Evolutionary conservation across 2,113 vertebrate genomes (phyloP).

Genomic region (Chionomys nivalis): DNA sequence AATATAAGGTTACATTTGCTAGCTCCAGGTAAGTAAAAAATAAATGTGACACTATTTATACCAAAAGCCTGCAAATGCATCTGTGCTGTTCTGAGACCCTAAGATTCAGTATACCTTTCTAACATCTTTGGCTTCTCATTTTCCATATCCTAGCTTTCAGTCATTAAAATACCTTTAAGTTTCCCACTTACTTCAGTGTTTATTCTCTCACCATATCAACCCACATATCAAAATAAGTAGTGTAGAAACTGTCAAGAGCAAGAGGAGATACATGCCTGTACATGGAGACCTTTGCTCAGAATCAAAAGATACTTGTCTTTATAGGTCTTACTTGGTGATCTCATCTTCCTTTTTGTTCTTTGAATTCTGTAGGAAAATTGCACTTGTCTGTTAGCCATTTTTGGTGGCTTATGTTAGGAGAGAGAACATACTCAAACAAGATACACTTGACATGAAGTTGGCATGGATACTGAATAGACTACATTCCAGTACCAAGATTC

Average conservation of each 20-base stretch:
- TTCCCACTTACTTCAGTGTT: neutral
- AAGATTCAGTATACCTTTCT: neutral
- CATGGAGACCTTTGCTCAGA: neutral
- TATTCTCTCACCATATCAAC: neutral
- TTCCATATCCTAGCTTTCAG: neutral
- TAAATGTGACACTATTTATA: neutral
- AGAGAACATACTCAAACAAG: conserved; percentile 60
- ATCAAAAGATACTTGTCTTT: conserved; percentile 43
- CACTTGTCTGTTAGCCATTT: conserved; percentile 68
- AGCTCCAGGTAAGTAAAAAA: neutral
- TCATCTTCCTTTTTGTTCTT: conserved; percentile 39
- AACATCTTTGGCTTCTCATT: neutral
- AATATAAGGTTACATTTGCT: neutral
- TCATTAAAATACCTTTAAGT: neutral
- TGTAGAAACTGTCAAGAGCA: neutral
- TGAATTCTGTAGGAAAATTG: conserved; percentile 55
- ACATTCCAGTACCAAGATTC: conserved; percentile 61
- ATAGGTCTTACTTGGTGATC: conserved; percentile 30
- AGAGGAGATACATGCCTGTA: neutral
- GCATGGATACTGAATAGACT: conserved; percentile 43
- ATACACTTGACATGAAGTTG: conserved; percentile 70
- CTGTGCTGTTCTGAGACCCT: neutral
- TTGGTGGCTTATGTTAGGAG: conserved; percentile 50
- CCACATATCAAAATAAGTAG: conserved; percentile 17
- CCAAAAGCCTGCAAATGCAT: neutral